Base-by-base conservation (phyloP, 2,888 invertebrate genomes). In the Eupithecia inturbata region DNA sequence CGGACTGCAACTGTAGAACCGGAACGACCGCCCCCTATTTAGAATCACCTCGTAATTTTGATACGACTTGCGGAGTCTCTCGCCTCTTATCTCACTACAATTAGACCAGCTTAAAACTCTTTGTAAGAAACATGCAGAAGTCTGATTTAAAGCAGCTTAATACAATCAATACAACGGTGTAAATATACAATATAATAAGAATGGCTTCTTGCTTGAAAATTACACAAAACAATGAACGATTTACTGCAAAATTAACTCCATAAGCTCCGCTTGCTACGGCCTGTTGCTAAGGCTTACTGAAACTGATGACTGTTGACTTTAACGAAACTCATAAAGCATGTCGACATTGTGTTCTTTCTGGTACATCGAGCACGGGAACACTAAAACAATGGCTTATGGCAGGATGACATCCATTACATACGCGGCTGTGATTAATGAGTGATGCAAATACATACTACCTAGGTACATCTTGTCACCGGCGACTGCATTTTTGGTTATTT, bases 1-100 rank as follows among this genome's bases (percentile, higher is more conserved):
- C 82, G 93, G 92, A 86, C 86, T 82, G 89, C 93, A 92, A 92
- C 92, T 91, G 93, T 92, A 92, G 88, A 92, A 93, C 92, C 91
- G 91, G 92, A 89, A 87, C 85, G 83, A 87, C 84, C 83, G 84
- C 88, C 89, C 85, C 87, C 89, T 91, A 88, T 91, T 91, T 91
- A 89, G 90, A 89, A 89, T 85, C 88, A 86, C 82, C 83, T 85
- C 82, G 85, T 87, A 88, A 90, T 90, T 91, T 89, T 86, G 87
- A 89, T 83, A 87, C 84, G 83, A 86, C 84, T 83, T 83, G 81
- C 84, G 80, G 84, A 83, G 80, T 82, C 83, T 83, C 80, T 79
- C 77, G 81, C 71, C 75, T 83, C 77, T 73, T 78, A 79, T 76
- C 75, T 78, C 73, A 76, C 73, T 73, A 64, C 72, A 63, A 45